phyloP scores from a whole-genome alignment of 2,113 vertebrate genomes.

The Dermatemys mawii region DNA sequence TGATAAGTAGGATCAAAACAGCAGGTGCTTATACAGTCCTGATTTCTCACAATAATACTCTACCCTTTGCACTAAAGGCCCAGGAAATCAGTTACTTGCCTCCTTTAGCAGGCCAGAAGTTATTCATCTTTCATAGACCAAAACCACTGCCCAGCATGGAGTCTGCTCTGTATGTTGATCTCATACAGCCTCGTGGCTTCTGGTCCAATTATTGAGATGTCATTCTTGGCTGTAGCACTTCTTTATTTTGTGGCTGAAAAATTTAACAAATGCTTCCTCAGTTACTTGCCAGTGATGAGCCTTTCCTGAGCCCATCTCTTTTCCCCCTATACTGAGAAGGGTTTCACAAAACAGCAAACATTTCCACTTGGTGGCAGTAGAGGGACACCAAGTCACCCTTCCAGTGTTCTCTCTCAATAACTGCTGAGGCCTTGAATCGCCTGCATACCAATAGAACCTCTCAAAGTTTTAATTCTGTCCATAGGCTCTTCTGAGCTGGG shows the following conservation, averaged over 20 bases:
- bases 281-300: background rate
- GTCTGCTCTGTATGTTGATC: background rate
- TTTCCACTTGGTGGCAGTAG: constrained; percentile 78
- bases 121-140: background rate
- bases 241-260: background rate
- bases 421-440: constrained; percentile 44
- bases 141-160: background rate
- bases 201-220: background rate
- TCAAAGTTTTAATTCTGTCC: constrained; percentile 40
- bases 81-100: background rate
- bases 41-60: background rate
- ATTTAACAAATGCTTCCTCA: background rate
- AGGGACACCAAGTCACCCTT: constrained; percentile 23
- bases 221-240: background rate
- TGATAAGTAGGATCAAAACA: background rate
- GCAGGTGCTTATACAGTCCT: background rate
- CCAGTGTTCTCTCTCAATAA: background rate
- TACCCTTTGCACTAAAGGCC: background rate
- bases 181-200: background rate
- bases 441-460: constrained; percentile 36
- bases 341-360: background rate
- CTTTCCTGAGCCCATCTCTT: background rate
- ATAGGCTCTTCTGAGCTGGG: background rate
- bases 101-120: background rate
- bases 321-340: background rate